Evolutionary conservation across 1,140 invertebrate genomes (phyloP), one percentile per base, ranked within the genome.

Genomic region (Micrasema longulum): DNA sequence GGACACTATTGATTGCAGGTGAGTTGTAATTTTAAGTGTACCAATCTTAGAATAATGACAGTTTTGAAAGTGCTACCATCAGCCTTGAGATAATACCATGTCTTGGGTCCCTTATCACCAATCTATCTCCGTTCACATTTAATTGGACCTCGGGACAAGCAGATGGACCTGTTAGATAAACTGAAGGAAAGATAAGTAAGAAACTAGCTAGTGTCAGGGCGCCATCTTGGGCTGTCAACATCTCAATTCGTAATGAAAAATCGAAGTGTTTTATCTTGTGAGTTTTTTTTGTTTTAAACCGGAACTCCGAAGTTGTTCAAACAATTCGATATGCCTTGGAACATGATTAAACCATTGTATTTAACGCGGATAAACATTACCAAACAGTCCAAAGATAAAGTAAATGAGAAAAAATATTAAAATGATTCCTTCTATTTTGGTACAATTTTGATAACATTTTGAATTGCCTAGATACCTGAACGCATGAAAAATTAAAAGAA

Each of bases 31-130:
- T 35, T 7, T 26, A 55, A 36, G 23, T 12, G 52, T 31, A 31
- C 26, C 52, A n/a, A 31, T 31, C n/a, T 14, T 55, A 31, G 26
- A 31, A 7, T 31, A 55, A 31, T 14, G 52, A 60, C 55, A 60
- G 55, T 60, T 60, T 60, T 60, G 55, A 60, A 60, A 60, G 55
- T 60, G 55, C 55, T 41, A 60, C 55, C 18, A 60, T 12, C 55
- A 60, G 55, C 55, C 55, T 60, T 60, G 55, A 31, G 35, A 60
- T 11, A 60, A 22, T 18, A n/a, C 52, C 16, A 55, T 18, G 35
- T 12, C 14, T 20, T 16, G 43, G 9, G 12, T 52, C 14, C 31
- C 36, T 60, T 60, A 60, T 60, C 55, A 60, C 22, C 16, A 11
- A 41, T 22, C 26, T 35, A 60, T 60, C 36, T 60, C n/a, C 55